Evolutionary conservation across 2,797 vertebrate species (phyloP).

Genomic region (Danio kyathit): DNA sequence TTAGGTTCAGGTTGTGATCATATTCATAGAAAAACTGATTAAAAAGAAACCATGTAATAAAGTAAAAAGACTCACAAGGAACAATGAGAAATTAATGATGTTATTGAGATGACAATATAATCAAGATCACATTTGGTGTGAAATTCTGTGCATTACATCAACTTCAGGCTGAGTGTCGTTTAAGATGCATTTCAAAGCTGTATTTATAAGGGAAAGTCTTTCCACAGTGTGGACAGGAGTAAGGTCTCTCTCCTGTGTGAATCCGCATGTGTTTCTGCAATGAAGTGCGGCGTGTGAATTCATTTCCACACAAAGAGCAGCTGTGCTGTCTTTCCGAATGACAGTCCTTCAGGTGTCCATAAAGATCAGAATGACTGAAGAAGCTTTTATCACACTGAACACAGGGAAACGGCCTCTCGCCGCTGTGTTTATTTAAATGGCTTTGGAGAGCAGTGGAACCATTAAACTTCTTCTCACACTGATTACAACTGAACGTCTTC

Average conservation of each 20-base stretch:
- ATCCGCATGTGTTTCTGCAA: constrained; percentile 18
- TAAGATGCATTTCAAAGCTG: no score
- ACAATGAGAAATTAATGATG: no score
- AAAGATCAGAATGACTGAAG: neutral
- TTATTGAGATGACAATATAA: no score
- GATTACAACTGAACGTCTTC: no score
- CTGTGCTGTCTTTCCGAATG: neutral
- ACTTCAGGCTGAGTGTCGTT: neutral
- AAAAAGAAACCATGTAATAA: no score
- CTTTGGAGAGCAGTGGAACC: neutral
- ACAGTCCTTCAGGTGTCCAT: neutral
- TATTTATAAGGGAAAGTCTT: constrained; percentile 23
- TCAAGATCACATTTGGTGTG: no score
- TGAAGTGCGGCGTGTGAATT: neutral
- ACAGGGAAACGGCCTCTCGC: neutral
- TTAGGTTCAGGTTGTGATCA: no score
- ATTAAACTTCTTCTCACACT: no score
- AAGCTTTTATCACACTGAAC: neutral
- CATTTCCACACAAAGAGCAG: neutral
- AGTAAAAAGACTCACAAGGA: no score
- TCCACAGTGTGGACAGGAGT: constrained; percentile 13
- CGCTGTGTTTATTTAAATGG: neutral
- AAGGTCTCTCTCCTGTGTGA: constrained; percentile 32
- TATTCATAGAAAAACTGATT: no score
- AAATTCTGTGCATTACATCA: neutral